phyloP scores from a whole-genome alignment of 2,113 vertebrate species.

The Scomber japonicus region DNA sequence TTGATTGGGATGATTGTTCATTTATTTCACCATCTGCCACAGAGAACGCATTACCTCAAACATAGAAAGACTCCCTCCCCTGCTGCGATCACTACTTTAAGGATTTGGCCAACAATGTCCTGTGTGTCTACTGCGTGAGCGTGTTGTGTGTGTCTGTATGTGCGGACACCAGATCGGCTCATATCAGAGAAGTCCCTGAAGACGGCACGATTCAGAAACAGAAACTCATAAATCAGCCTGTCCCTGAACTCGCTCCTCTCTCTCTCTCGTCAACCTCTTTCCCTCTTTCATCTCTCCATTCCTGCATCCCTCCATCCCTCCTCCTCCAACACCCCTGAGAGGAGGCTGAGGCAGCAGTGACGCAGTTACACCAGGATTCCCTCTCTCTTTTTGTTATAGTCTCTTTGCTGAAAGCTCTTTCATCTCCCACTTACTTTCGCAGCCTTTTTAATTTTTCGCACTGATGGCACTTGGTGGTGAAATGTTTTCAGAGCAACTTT shows the following conservation, averaged over 20 bases:
- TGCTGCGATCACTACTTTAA: constrained; percentile 62
- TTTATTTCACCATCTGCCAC: constrained; percentile 77
- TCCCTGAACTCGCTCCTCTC: constrained; percentile 69
- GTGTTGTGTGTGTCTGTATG: constrained; percentile 18
- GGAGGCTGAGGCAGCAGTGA: constrained; percentile 74
- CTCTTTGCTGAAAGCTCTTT: constrained; percentile 34
- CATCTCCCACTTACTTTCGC: constrained; percentile 38
- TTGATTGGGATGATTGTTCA: constrained; percentile 73
- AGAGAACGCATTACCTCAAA: constrained; percentile 49
- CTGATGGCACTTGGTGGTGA: neutral
- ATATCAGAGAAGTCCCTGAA: constrained; percentile 63
- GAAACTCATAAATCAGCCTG: constrained; percentile 82
- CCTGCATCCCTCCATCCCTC: constrained; percentile 56
- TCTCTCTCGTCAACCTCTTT: constrained; percentile 49
- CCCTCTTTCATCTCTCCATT: constrained; percentile 69
- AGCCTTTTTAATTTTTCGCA: constrained; percentile 14
- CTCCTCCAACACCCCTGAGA: constrained; percentile 55
- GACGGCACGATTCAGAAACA: constrained; percentile 71
- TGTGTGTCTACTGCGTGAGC: constrained; percentile 40
- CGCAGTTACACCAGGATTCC: constrained; percentile 81
- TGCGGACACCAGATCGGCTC: constrained; percentile 61
- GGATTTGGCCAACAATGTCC: constrained; percentile 57
- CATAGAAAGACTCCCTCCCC: constrained; percentile 43
- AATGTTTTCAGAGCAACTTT: constrained; percentile 14
- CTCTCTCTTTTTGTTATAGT: constrained; percentile 42